Base-by-base conservation (phyloP, 2,888 invertebrate species). In the Spilarctia lutea region DNA sequence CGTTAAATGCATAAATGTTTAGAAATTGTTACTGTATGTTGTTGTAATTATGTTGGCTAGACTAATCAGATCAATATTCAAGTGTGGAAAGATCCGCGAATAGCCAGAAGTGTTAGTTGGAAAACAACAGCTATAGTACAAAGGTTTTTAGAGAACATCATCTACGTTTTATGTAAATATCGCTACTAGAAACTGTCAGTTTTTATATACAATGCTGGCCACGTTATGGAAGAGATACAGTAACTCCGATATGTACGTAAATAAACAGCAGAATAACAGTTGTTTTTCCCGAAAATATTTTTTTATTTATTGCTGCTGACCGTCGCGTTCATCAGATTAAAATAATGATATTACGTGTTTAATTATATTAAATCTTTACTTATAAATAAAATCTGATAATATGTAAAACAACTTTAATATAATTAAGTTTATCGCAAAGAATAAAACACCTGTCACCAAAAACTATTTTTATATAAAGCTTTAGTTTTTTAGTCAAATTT, bases 1-100 rank as follows among this genome's bases (percentile, higher is more conserved):
- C n/a, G 33, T 27, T 20, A 65, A 65, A 65, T 27, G 52, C 16
- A 39, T 65, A 39, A 65, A 73, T 65, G 65, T 69, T 73, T 73
- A 52, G 68, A 52, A 69, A 73, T 35, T 39, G 39, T 30, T 48
- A 35, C 18, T 39, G 48, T 56, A 18, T 63, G 60, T 63, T 73
- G 67, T 68, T 63, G 60, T 52, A 39, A 73, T 69, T 69, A 27
- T 30, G 33, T 69, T 52, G 52, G 69, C 48, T 16, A 68, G 65
- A 69, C 65, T 69, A 73, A 73, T 69, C 65, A 65, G 39, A 65
- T 69, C 63, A 65, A 18, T 65, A 52, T 73, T 68, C 42, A 39
- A 63, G 63, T 63, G 73, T 68, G 48, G 48, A 69, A 39, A 65
- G 48, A 63, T 73, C 60, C 10, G 48, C 45, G 45, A 68, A 68